phyloP scores from a whole-genome alignment of 37 sponge, comb jelly and placozoan species.

The Halisarca cf. caerulea region DNA sequence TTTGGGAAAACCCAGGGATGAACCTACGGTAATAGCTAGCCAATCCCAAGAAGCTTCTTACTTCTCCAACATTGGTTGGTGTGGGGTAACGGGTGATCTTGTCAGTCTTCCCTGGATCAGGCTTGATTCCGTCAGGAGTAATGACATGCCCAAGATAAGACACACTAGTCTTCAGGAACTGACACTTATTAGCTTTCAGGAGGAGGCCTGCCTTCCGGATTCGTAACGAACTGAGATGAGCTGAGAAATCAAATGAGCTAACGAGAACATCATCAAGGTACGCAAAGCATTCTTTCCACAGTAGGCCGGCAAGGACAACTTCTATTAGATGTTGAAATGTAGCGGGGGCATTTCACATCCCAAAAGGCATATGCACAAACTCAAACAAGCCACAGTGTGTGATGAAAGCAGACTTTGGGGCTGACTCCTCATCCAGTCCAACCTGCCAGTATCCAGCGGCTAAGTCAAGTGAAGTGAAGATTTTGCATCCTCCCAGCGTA shows the following conservation, averaged over 20 bases:
- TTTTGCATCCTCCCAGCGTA: slow-evolving; percentile 34
- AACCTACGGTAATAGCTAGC: slow-evolving; percentile 45
- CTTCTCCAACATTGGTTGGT: slow-evolving; percentile 23
- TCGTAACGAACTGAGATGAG: slow-evolving; percentile 28
- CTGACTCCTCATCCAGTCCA: slow-evolving; percentile 21
- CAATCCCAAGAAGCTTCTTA: slow-evolving; percentile 42
- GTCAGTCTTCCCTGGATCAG: slow-evolving; percentile 40
- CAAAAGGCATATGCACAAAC: slow-evolving; percentile 60
- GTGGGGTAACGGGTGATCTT: slow-evolving; percentile 22
- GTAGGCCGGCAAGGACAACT: slow-evolving; percentile 19
- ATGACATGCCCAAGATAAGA: slow-evolving; percentile 35
- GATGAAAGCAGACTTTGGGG: slow-evolving; percentile 50
- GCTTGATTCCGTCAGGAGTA: slow-evolving; percentile 35
- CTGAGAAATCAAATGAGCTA: slow-evolving; percentile 13
- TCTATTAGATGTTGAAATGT: slow-evolving; percentile 69
- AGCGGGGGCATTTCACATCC: no score
- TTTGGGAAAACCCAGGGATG: slow-evolving; percentile 34
- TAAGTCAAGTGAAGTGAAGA: slow-evolving; percentile 49
- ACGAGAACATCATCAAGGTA: slow-evolving; percentile 54
- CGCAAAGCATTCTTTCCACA: slow-evolving; percentile 14
- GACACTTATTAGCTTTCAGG: slow-evolving; percentile 19
- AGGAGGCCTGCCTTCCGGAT: slow-evolving; percentile 17
- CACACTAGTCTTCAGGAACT: neutral
- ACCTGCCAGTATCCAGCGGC: slow-evolving; percentile 73
- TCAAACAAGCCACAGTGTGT: slow-evolving; percentile 60